These are phyloP conservation scores for Cotesia congregata DNA, from an alignment of 2,888 invertebrate species.

Conservation along the genomic window DNA sequence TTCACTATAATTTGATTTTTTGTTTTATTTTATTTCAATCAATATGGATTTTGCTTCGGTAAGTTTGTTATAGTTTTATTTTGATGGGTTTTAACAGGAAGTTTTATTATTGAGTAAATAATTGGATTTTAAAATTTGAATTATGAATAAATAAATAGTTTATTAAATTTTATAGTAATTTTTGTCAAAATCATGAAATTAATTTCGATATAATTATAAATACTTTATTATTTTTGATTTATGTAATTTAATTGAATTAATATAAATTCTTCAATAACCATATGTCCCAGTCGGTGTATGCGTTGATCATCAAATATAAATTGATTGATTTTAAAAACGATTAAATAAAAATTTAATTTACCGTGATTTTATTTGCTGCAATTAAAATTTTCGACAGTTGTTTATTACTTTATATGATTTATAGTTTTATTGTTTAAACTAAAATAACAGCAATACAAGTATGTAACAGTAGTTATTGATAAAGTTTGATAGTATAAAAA, in stretches of 20 bases:
- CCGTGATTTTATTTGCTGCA: neutral
- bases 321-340: neutral
- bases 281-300: neutral
- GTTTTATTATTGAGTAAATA: too few species aligned
- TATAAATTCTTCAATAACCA: neutral
- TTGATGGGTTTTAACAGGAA: neutral
- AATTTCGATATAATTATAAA: neutral
- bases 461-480: neutral
- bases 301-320: neutral
- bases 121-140: too few species aligned
- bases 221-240: neutral
- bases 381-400: neutral
- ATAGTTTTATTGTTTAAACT: neutral
- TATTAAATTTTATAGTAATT: too few species aligned
- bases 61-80: neutral
- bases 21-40: neutral
- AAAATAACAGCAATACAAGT: neutral
- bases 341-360: neutral
- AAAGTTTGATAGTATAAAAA: neutral
- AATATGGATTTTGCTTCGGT: neutral
- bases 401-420: neutral
- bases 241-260: constrained; percentile 7
- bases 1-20: constrained; percentile 27
- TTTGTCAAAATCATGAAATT: too few species aligned
- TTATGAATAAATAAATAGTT: too few species aligned